Conservation (phyloP, 2,888 invertebrate species). For the Drosophila multiciliata region DNA sequence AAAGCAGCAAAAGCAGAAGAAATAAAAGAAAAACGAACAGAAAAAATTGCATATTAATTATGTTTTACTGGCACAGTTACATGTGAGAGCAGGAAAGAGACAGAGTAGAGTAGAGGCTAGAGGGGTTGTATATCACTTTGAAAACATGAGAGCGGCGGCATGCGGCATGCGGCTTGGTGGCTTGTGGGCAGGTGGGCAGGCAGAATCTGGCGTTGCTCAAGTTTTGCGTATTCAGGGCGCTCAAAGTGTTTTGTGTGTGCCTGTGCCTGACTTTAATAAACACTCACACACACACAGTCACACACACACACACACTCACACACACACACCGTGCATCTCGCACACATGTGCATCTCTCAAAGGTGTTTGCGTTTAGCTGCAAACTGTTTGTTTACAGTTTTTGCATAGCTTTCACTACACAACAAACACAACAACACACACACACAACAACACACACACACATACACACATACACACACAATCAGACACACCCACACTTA, state of each 20-base stretch:
- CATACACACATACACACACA: slow-evolving; percentile 9
- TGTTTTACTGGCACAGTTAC: slow-evolving; percentile 79
- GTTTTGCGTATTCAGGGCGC: slow-evolving; percentile 71
- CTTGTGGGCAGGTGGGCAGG: slow-evolving; percentile 9
- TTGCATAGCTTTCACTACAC: slow-evolving; percentile 72
- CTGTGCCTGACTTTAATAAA: slow-evolving; percentile 65
- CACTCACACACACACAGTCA: slow-evolving; percentile 30
- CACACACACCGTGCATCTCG: not conserved
- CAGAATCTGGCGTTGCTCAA: slow-evolving; percentile 44
- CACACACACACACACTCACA: slow-evolving; percentile 14
- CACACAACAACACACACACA: slow-evolving; percentile 30
- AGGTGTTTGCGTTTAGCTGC: slow-evolving; percentile 79
- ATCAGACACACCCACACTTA: not conserved
- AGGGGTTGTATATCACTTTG: slow-evolving; percentile 59
- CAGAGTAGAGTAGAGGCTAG: too few relatives aligned
- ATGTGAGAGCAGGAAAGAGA: slow-evolving; percentile 34
- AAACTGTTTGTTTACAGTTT: slow-evolving; percentile 78
- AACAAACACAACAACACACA: slow-evolving; percentile 9
- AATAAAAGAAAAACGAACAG: slow-evolving; percentile 52
- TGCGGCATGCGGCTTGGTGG: not conserved
- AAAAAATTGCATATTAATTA: slow-evolving; percentile 78
- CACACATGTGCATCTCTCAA: slow-evolving; percentile 66
- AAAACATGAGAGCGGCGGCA: slow-evolving; percentile 23
- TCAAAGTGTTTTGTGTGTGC: slow-evolving; percentile 65
- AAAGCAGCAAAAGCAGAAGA: slow-evolving; percentile 59